A percentile compares a stretch with the other conserved stretches of the same genome.
Evolutionary conservation across 2,113 vertebrate genomes (phyloP).

Genomic region (Pantherophis guttatus): DNA sequence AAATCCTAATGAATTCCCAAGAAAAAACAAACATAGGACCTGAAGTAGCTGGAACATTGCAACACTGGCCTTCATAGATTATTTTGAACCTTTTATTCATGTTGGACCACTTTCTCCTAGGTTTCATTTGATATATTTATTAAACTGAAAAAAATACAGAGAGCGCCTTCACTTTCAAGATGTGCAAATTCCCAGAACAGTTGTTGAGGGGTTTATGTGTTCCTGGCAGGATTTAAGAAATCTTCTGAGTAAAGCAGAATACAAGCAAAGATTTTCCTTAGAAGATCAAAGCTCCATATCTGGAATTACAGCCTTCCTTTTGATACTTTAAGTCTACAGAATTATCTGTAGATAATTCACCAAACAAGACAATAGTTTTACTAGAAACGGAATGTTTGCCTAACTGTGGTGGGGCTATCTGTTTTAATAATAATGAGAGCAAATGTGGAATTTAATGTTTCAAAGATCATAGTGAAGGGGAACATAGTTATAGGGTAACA

Average conservation of each 20-base stretch:
- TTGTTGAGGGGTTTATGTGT: conserved; percentile 45
- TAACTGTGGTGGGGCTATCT: conserved; percentile 46
- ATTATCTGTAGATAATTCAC: conserved; percentile 53
- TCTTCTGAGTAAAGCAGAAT: conserved; percentile 54
- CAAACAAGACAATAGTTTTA: conserved; percentile 53
- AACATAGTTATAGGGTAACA: conserved; percentile 30
- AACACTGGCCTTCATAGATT: conserved; percentile 13
- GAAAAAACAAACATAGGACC: neutral
- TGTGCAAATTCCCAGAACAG: conserved; percentile 36
- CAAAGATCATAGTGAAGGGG: conserved; percentile 33
- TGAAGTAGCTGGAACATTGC: neutral
- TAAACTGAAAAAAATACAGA: conserved; percentile 28
- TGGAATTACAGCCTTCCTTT: conserved; percentile 52
- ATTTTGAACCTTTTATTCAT: conserved; percentile 9
- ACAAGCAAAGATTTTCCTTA: conserved; percentile 57
- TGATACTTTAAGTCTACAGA: conserved; percentile 60
- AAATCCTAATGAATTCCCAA: neutral
- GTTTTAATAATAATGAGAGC: conserved; percentile 33
- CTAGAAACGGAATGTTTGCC: conserved; percentile 41
- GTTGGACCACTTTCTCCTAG: neutral
- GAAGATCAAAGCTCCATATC: conserved; percentile 44
- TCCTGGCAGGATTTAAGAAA: conserved; percentile 56
- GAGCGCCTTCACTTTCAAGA: conserved; percentile 39
- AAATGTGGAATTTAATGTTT: conserved; percentile 50
- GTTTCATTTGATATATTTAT: conserved; percentile 36